These are phyloP conservation scores for Synanthedon formicaeformis DNA, from an alignment of 2,888 invertebrate species.

Conservation along the genomic window DNA sequence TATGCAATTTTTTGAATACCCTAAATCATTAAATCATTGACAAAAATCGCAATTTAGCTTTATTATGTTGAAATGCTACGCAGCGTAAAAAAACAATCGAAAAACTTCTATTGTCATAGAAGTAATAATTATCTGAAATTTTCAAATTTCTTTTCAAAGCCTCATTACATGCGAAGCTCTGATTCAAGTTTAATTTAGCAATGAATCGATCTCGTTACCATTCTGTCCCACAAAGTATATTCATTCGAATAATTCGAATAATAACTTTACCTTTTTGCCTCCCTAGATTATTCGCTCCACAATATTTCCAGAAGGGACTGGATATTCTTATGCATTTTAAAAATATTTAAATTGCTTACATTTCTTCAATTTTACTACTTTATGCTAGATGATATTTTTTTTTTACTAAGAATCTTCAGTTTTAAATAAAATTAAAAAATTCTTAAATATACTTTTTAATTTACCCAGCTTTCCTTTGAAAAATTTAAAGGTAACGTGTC, in stretches of 20 bases:
- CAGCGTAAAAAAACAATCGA: conserved; percentile 1
- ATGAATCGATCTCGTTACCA: conserved; percentile 7
- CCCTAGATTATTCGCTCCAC: conserved; percentile 10
- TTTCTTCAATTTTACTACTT: background rate
- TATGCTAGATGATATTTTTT: no score
- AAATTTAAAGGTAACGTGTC: no score
- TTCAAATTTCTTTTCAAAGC: background rate
- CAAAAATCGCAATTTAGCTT: no score
- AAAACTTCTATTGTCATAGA: conserved; percentile 1
- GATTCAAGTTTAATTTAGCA: conserved; percentile 3
- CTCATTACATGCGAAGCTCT: conserved; percentile 3
- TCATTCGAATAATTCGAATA: conserved; percentile 17
- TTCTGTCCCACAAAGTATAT: conserved; percentile 1
- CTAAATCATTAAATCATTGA: background rate
- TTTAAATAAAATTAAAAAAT: no score
- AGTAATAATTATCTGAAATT: background rate
- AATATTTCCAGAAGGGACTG: conserved; percentile 8
- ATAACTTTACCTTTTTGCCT: conserved; percentile 4
- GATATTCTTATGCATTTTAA: conserved; percentile 8
- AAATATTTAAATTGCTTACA: conserved; percentile 1
- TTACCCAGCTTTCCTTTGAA: no score
- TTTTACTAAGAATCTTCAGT: no score
- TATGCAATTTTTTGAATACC: no score
- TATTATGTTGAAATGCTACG: background rate
- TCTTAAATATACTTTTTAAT: no score